phyloP scores from a whole-genome alignment of 37 sponge, comb jelly and placozoan genomes.

The Agelas oroides region DNA sequence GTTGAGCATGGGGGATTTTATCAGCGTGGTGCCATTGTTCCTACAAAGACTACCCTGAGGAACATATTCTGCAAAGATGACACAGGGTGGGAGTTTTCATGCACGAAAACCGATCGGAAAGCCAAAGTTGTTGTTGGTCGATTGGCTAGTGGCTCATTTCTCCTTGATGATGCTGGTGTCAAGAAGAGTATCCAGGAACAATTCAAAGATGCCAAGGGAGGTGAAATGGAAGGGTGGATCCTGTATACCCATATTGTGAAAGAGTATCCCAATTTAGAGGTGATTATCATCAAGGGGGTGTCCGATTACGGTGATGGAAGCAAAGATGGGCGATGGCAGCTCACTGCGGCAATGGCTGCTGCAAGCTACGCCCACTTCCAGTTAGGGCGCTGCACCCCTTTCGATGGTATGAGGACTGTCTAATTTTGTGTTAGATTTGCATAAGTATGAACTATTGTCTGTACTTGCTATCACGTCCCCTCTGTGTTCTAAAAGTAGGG shows the following conservation, averaged over 20 bases:
- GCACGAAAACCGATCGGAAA: too few species aligned
- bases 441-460: too few species aligned
- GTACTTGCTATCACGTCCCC: too few species aligned
- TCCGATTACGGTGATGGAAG: slow-evolving; percentile 38
- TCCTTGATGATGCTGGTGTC: slow-evolving; percentile 1
- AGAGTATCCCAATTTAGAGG: too few species aligned
- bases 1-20: neutral
- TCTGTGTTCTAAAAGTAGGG: too few species aligned
- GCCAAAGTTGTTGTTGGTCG: neutral
- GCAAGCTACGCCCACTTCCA: neutral
- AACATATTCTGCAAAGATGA: neutral
- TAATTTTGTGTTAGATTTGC: too few species aligned
- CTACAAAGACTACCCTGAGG: neutral
- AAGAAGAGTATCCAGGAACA: neutral
- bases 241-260: too few species aligned
- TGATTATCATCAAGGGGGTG: slow-evolving; percentile 13
- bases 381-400: neutral
- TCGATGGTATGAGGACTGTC: too few species aligned
- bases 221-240: slow-evolving; percentile 15
- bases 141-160: neutral
- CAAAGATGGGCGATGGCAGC: neutral
- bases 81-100: too few species aligned
- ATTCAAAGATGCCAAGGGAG: neutral
- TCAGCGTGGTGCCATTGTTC: neutral
- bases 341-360: slow-evolving; percentile 23